phyloP scores from a whole-genome alignment of 2,888 invertebrate genomes.

The Esperia sulphurella region DNA sequence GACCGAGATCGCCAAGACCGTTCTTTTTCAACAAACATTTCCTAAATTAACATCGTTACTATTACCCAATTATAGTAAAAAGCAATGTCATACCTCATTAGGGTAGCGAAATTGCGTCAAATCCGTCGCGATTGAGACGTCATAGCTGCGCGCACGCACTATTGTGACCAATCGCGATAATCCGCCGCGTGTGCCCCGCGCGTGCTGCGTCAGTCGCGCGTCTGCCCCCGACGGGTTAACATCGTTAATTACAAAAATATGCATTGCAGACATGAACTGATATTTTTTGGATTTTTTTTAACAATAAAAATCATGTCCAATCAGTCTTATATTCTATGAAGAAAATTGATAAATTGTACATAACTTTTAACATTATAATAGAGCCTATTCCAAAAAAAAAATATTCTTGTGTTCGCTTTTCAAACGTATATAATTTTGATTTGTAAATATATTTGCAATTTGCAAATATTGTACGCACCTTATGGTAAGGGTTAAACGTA shows the following conservation, averaged over 20 bases:
- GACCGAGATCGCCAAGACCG: not conserved
- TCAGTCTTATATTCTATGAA: too few relatives aligned
- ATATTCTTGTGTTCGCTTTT: too few relatives aligned
- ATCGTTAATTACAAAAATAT: constrained; percentile 42
- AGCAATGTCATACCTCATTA: constrained; percentile 68
- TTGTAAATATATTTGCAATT: too few relatives aligned
- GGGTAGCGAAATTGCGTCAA: constrained; percentile 35
- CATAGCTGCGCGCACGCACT: constrained; percentile 19
- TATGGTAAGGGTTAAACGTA: too few relatives aligned
- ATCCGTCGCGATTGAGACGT: constrained; percentile 55
- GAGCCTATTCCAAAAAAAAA: too few relatives aligned
- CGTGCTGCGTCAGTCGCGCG: constrained; percentile 40
- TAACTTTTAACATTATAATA: too few relatives aligned
- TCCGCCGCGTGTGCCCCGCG: constrained; percentile 48
- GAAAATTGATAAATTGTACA: too few relatives aligned
- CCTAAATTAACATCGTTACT: constrained; percentile 8
- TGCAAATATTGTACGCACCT: too few relatives aligned
- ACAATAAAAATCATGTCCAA: not conserved
- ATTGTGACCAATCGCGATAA: constrained; percentile 49
- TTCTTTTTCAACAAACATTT: not conserved
- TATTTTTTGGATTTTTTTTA: constrained; percentile 25
- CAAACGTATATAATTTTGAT: too few relatives aligned
- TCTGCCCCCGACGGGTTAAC: constrained; percentile 36
- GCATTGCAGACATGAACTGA: constrained; percentile 23
- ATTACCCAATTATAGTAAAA: constrained; percentile 29